Conservation (phyloP, 2,113 vertebrate genomes). For the Strigops habroptila region DNA sequence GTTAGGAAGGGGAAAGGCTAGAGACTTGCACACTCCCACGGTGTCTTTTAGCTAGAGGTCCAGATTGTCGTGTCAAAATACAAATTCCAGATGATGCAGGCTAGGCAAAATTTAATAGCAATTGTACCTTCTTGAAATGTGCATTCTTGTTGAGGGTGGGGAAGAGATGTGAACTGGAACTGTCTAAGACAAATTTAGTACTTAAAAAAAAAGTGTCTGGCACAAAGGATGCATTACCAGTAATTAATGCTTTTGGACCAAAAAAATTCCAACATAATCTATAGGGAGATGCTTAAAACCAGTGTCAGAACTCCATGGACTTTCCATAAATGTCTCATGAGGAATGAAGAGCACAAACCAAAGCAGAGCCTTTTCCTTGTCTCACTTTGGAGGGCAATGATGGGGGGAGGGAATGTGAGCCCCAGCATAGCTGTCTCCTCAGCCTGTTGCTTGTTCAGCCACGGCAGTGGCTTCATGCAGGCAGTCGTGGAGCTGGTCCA, state of each 20-base stretch:
- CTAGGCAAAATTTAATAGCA: not conserved
- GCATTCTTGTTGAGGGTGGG: not conserved
- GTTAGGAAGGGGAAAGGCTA: not conserved
- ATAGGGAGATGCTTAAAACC: not conserved
- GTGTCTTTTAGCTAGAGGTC: not conserved
- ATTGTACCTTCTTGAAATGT: not conserved
- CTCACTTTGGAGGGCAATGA: accelerated
- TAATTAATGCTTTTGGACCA: not conserved
- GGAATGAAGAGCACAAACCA: not conserved
- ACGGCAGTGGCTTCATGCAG: accelerated
- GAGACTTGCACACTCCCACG: not conserved
- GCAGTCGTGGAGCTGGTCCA: not conserved
- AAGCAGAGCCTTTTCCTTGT: not conserved
- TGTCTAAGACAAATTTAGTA: not conserved
- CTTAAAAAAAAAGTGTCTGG: accelerated
- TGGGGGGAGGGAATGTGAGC: not conserved
- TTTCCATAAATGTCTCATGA: not conserved
- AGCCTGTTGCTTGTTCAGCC: not conserved
- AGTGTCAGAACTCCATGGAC: not conserved
- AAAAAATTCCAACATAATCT: not conserved
- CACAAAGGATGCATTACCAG: accelerated
- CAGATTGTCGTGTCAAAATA: not conserved
- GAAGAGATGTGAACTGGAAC: not conserved
- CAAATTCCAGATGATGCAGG: not conserved
- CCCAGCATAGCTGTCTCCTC: not conserved